Evolutionary conservation across 1,140 invertebrate species (phyloP).

Genomic region (Hylyphantes graminicola): DNA sequence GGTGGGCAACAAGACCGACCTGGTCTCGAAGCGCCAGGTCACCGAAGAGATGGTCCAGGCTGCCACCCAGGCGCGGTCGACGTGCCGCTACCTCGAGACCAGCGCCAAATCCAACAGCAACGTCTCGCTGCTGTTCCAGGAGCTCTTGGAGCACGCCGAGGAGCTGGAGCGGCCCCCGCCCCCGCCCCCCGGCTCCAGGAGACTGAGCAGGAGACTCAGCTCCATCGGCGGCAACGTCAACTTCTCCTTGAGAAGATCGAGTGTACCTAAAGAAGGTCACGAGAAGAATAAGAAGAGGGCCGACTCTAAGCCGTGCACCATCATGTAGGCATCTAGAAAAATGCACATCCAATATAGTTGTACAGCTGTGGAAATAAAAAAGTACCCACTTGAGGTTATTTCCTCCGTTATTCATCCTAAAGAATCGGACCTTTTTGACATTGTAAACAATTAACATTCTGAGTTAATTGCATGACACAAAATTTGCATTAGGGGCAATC

Average conservation of each 20-base stretch:
- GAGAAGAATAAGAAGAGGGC: neutral
- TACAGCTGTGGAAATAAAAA: no score
- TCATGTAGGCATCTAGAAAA: neutral
- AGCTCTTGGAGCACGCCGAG: conserved; percentile 62
- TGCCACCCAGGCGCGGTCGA: conserved; percentile 60
- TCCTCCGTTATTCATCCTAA: no score
- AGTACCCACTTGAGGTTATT: no score
- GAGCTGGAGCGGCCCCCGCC: conserved; percentile 36
- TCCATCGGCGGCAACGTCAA: conserved; percentile 60
- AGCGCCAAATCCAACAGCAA: conserved; percentile 66
- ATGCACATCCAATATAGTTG: no score
- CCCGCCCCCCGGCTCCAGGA: conserved; percentile 17
- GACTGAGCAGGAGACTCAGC: conserved; percentile 57
- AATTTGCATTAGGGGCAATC: no score
- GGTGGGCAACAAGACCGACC: conserved; percentile 90
- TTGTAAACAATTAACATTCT: no score
- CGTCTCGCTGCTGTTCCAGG: conserved; percentile 64
- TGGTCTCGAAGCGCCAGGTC: conserved; percentile 71
- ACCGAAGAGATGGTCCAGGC: conserved; percentile 61
- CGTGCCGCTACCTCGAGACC: conserved; percentile 65
- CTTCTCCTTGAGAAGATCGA: conserved; percentile 42
- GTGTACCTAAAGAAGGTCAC: conserved; percentile 13
- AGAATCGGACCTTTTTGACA: no score
- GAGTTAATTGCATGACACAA: no score
- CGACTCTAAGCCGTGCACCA: conserved; percentile 16